Evolutionary conservation across 2,113 vertebrate species (phyloP).

Genomic region (Grallaria varia): DNA sequence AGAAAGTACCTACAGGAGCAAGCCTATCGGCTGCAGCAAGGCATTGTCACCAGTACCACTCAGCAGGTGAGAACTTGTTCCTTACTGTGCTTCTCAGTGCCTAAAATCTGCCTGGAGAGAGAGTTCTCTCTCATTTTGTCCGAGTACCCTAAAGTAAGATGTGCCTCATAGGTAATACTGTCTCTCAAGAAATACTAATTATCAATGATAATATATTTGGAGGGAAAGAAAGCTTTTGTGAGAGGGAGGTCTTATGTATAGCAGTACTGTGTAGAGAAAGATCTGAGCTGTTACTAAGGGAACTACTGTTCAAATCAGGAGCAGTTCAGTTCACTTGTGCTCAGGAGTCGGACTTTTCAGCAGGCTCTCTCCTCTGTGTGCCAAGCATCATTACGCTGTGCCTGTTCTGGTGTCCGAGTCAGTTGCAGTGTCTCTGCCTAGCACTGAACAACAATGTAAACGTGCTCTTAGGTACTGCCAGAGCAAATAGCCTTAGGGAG

Average conservation of each 20-base stretch:
- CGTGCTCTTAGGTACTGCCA: background rate
- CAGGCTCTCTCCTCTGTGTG: background rate
- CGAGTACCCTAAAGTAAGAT: background rate
- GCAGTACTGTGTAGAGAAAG: background rate
- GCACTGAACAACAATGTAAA: background rate
- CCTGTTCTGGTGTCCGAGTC: background rate
- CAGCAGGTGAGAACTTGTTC: slow-evolving; percentile 81
- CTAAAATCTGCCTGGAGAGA: background rate
- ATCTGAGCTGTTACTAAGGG: background rate
- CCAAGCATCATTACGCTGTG: background rate
- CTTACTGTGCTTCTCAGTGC: background rate
- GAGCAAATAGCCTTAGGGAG: background rate
- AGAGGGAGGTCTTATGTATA: background rate
- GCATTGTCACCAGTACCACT: slow-evolving; percentile 95
- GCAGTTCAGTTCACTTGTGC: background rate
- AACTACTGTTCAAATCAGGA: background rate
- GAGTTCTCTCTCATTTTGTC: background rate
- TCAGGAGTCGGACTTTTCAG: background rate
- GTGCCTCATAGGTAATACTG: rapidly evolving
- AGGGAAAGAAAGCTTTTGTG: background rate
- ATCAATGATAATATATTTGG: background rate
- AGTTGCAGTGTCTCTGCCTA: background rate
- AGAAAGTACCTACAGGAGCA: slow-evolving; percentile 95
- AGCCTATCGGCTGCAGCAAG: slow-evolving; percentile 94
- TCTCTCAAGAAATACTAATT: background rate